Base-by-base conservation (phyloP, 2,888 invertebrate species). In the Dolichopus griseipennis region DNA sequence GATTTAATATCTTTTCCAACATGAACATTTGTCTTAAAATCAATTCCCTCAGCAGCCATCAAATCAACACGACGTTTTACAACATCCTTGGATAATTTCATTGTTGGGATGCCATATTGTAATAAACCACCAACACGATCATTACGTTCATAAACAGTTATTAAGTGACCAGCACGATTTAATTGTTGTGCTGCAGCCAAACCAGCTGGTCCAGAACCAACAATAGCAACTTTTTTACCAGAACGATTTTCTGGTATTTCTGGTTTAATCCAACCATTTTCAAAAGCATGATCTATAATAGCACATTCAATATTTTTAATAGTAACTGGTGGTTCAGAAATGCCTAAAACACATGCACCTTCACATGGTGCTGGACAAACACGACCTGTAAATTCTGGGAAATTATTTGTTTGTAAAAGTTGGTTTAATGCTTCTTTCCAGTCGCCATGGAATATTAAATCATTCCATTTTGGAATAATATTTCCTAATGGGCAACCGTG, bases 261-360 rank as follows among this genome's bases (percentile, higher is more conserved):
- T 0, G 98, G 91, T 66, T 85, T 84, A 73, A 98, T 93, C 96
- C 95, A 96, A 6, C 96, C 97, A 81, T 92, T 90, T 77, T 97
- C 95, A 81, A 95, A 99, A 15, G 96, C 99, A 83, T 96, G 90
- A 83, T 99, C 99, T 74, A 99, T 97, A 79, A 99, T 99, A 68
- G 97, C 90, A 81, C 97, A 97, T 84, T 99, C 99, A 75, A 99
- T 98, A 80, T 97, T 97, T 83, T 99, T 99, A 80, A 99, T 99
- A 71, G 98, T 98, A 33, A 99, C 99, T 15, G 98, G 87, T 4
- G 97, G 96, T 75, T 95, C 93, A 22, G 94, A 95, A 78, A 99
- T 99, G 69, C 89, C 97, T 72, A 98, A 83, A 69, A 97, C 97
- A 81, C 99, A 99, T 4, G 98, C 95, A 66, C 95, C 98, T 83